These are phyloP conservation scores for Cybosia mesomella DNA, from an alignment of 2,888 invertebrate species.

Conservation along the genomic window DNA sequence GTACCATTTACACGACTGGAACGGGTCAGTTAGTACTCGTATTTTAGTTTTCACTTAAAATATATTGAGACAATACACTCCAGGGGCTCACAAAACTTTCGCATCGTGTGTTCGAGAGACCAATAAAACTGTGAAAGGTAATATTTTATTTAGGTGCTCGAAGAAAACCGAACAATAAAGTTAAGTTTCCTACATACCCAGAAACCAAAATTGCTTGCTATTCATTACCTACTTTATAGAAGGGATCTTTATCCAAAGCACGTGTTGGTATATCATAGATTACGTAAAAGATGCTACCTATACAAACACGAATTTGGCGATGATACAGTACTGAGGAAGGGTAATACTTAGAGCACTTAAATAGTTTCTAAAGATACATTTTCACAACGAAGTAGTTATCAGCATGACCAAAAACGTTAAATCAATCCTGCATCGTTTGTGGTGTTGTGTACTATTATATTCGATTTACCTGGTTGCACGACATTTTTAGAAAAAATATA, in stretches of 20 bases:
- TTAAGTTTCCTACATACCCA: not conserved
- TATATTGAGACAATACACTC: not conserved
- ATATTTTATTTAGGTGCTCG: not conserved
- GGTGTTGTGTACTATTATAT: too few species aligned
- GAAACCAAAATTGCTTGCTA: not conserved
- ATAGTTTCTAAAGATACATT: not conserved
- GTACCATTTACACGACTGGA: too few species aligned
- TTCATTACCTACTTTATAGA: not conserved
- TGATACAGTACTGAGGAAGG: not conserved
- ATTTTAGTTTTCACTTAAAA: not conserved
- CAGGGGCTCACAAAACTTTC: constrained; percentile 1
- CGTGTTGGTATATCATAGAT: not conserved
- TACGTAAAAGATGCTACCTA: not conserved
- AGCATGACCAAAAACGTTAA: not conserved
- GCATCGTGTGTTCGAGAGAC: not conserved
- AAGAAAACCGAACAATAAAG: not conserved
- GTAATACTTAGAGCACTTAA: too few species aligned
- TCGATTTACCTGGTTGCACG: too few species aligned
- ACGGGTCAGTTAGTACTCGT: not conserved
- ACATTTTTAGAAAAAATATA: too few species aligned
- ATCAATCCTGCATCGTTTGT: too few species aligned
- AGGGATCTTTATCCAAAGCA: not conserved
- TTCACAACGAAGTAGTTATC: not conserved
- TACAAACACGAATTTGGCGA: not conserved
- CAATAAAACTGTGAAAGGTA: not conserved